Evolutionary conservation across 1,140 invertebrate species (phyloP).

Genomic region (Phymorhynchus buccinoides): DNA sequence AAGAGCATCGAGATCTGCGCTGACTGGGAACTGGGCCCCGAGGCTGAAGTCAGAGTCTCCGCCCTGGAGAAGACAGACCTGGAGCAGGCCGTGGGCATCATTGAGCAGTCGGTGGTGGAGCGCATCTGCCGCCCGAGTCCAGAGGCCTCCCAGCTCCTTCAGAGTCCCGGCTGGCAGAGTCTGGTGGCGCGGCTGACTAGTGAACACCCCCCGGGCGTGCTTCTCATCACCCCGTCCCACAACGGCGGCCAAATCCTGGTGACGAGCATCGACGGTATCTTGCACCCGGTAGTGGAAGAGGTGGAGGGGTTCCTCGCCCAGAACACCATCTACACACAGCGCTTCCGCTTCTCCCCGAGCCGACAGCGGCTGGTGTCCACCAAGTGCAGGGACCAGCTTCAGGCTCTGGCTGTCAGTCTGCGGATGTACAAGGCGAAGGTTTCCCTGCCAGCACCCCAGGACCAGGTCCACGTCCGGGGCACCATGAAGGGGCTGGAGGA

Average conservation of each 20-base stretch:
- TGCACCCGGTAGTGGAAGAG: slow-evolving; percentile 24
- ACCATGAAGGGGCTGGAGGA: slow-evolving; percentile 17
- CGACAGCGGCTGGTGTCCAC: not conserved
- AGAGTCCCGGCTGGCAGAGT: slow-evolving; percentile 9
- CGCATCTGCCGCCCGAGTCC: not conserved
- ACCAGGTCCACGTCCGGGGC: not conserved
- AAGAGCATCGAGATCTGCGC: slow-evolving; percentile 21
- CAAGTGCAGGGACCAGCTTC: not conserved
- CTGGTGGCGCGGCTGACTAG: not conserved
- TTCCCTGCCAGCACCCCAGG: not conserved
- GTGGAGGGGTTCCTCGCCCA: slow-evolving; percentile 31
- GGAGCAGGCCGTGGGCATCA: slow-evolving; percentile 27
- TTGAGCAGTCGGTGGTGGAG: slow-evolving; percentile 29
- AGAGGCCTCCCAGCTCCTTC: slow-evolving; percentile 34
- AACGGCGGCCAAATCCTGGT: slow-evolving; percentile 27
- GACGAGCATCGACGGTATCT: slow-evolving; percentile 34
- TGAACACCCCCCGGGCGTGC: not conserved
- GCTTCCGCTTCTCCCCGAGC: slow-evolving; percentile 8
- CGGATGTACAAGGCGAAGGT: not conserved
- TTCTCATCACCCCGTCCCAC: slow-evolving; percentile 19
- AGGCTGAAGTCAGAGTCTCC: slow-evolving; percentile 22
- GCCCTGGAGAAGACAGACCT: slow-evolving; percentile 25
- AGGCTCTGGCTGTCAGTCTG: not conserved
- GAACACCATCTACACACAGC: slow-evolving; percentile 42
- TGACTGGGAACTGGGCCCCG: slow-evolving; percentile 34